A percentile compares a stretch with the other conserved stretches of the same genome.
phyloP scores from a whole-genome alignment of 2,797 vertebrate genomes.

The Etheostoma perlongum region DNA sequence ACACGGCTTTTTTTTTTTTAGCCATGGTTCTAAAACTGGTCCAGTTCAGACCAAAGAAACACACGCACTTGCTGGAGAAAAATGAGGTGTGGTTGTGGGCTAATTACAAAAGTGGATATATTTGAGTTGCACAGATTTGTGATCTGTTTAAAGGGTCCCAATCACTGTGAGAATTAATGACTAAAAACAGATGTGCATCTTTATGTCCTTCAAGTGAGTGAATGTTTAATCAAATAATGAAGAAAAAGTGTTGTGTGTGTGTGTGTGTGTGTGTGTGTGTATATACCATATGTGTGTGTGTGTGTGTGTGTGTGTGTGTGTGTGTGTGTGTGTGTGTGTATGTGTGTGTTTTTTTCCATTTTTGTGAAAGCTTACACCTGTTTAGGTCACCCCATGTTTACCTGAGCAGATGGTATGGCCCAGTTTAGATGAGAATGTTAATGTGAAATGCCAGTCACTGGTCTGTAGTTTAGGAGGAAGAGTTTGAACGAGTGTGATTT shows the following conservation, averaged over 20 bases:
- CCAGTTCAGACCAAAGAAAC: not conserved
- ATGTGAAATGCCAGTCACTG: not conserved
- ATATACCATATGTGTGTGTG: no score
- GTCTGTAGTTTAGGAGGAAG: not conserved
- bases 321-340: no score
- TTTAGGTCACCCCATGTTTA: not conserved
- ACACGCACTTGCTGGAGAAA: slow-evolving; percentile 5
- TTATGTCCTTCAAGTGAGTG: not conserved
- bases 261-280: not conserved
- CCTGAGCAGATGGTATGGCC: slow-evolving; percentile 1
- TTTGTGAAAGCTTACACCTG: not conserved
- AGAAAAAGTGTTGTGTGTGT: not conserved
- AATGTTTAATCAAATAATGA: no score
- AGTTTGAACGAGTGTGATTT: not conserved
- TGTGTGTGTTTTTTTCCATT: slow-evolving; percentile 6
- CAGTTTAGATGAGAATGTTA: not conserved
- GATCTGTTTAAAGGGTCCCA: not conserved
- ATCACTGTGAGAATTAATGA: not conserved
- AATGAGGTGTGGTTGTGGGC: slow-evolving; percentile 1
- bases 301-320: no score
- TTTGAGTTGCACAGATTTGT: not conserved
- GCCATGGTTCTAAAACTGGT: not conserved
- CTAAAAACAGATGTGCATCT: slow-evolving; percentile 7
- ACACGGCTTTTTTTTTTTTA: slow-evolving; percentile 20
- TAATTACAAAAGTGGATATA: not conserved